Evolutionary conservation across 2,888 invertebrate species (phyloP), one percentile per base, ranked within the genome.

Genomic region (Drosophila atripex): DNA sequence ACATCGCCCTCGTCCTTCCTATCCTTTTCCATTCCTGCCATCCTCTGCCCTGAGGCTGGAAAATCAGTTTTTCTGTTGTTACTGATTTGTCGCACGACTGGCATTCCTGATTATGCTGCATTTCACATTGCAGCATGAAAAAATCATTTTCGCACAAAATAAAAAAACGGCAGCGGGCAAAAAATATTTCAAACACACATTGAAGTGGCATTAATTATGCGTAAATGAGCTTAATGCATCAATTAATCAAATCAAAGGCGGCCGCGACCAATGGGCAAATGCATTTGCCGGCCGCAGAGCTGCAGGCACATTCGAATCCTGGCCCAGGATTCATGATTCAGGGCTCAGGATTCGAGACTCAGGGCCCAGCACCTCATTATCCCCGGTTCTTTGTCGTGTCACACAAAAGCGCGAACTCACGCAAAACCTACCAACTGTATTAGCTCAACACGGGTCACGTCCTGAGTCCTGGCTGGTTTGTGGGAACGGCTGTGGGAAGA

Each of bases 201-300:
- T 78, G 63, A 77, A 83, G 82, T 75, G 77, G 71, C 75, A 83
- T 83, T 83, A 83, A 77, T 85, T 87, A 83, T 83, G 82, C 82
- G 82, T 83, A 83, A 83, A 83, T 83, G 82, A 80, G 86, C 82
- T 87, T 83, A 80, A 83, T 87, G 82, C 82, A 83, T 83, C 82
- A 83, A 83, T 83, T 83, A 83, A 82, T 83, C 87, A 87, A 87
- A 83, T 83, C 82, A 83, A 83, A 83, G 87, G 82, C 72, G 64
- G 65, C 60, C 61, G 64, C 49, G 59, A 39, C 69, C 70, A 64
- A 47, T 56, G 47, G 53, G 38, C 56, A 68, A 60, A 51, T 56
- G 51, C 65, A 28, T 52, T 59, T 43, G 12, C 32, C 16, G 39
- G 39, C 21, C 43, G 30, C 39, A 49, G 52, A 11, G 25, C 32